Evolutionary conservation across 2,888 invertebrate genomes (phyloP).

Genomic region (Drosophila tripunctata): DNA sequence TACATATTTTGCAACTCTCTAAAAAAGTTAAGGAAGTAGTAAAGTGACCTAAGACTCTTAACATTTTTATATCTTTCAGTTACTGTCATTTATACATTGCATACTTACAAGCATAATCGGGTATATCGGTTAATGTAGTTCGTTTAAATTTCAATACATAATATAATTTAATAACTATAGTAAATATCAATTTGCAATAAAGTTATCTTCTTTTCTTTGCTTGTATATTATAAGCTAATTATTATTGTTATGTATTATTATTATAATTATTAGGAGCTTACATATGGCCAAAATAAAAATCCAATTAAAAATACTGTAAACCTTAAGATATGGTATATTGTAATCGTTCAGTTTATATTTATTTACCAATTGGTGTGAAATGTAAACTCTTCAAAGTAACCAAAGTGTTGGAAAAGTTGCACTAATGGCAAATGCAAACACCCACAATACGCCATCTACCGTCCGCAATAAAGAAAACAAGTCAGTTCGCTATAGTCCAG

Average conservation of each 20-base stretch:
- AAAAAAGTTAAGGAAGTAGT: neutral
- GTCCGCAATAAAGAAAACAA: conserved; percentile 18
- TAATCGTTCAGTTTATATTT: neutral
- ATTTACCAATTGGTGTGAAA: conserved; percentile 9
- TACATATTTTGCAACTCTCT: neutral
- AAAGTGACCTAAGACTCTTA: neutral
- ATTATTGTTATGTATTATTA: too few species aligned
- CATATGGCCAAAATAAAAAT: too few species aligned
- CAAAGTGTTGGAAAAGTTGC: conserved; percentile 22
- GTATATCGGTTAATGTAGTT: conserved; percentile 9
- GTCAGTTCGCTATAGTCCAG: too few species aligned
- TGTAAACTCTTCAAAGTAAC: conserved; percentile 32
- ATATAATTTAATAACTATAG: neutral
- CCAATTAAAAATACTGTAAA: neutral
- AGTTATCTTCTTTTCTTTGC: too few species aligned
- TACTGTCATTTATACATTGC: neutral
- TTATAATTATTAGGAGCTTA: too few species aligned
- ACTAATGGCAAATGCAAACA: conserved; percentile 38
- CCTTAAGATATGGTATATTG: neutral
- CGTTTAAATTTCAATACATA: neutral
- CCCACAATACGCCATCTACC: conserved; percentile 42
- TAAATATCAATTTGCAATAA: neutral
- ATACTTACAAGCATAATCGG: neutral
- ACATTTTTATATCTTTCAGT: neutral
- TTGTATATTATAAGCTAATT: too few species aligned